Evolutionary conservation across 2,797 vertebrate species (phyloP), one percentile per base, ranked within the genome.

Genomic region (Phataginus tetradactyla): DNA sequence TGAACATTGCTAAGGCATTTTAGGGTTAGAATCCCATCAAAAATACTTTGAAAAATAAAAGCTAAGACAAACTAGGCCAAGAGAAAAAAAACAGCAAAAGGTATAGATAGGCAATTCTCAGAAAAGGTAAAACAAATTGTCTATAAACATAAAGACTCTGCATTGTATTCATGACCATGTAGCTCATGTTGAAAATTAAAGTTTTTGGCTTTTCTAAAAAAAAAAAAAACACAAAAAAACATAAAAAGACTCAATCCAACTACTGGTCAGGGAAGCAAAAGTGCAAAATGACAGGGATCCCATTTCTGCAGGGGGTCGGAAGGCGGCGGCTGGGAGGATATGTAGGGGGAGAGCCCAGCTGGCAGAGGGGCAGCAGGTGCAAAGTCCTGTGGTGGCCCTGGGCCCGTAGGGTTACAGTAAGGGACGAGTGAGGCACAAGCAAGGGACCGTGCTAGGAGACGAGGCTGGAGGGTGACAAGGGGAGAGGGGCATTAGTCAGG

Each of bases 191-290:
- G 88, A 96, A 96, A 93, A 98, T 97, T 97, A 98, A 98, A 97
- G 96, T 98, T 98, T 98, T 98, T 98, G 97, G 96, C 96, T 98
- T 98, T 98, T 98, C 97, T 97, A 98, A 91, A 39, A 39, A 39
- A 39, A 39, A 39, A 39, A 4, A 4, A 39, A 39, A n/a, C n/a
- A n/a, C n/a, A n/a, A n/a, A n/a, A 39, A 32, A 77, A 59, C 55
- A 10, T 7, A 18, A 66, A 42, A 75, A 45, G 59, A 37, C 20
- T 18, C 39, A 20, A 0, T 34, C 51, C 39, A 18, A 10, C 23
- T 20, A 9, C 68, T 15, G 49, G 29, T 37, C 75, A 9, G 34
- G 23, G n/a, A 42, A 23, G 15, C 14, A 34, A 5, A 51, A 32
- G 64, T 12, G 18, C 37, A 37, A 39, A 85, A n/a, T 17, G 64